Conservation (phyloP, 2,797 vertebrate genomes). For the Synanceia verrucosa region DNA sequence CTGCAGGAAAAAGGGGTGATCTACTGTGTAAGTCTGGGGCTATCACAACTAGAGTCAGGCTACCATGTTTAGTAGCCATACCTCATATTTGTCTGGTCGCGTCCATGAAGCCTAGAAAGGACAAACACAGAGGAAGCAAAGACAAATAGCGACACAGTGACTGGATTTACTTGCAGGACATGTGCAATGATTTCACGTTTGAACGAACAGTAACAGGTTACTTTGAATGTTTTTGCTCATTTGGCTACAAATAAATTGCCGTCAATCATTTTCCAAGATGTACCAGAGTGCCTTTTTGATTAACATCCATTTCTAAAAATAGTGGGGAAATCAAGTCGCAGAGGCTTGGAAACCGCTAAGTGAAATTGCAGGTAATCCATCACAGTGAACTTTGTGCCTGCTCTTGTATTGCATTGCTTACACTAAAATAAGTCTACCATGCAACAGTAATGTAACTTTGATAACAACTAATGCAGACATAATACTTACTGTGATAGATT, state of each 20-base stretch:
- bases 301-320: not conserved
- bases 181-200: slow-evolving; percentile 15
- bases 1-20: slow-evolving; percentile 45
- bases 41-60: slow-evolving; percentile 75
- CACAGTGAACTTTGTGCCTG: not conserved
- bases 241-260: not conserved
- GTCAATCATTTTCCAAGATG: not conserved
- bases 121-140: slow-evolving; percentile 83
- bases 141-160: slow-evolving; percentile 76
- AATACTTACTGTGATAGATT: slow-evolving; percentile 9
- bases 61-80: slow-evolving; percentile 89
- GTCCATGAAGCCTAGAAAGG: slow-evolving; percentile 98
- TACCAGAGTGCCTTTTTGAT: not conserved
- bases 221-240: not conserved
- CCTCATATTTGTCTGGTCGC: slow-evolving; percentile 97
- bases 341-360: not conserved
- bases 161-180: slow-evolving; percentile 15
- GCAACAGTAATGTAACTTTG: slow-evolving; percentile 18
- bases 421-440: not conserved
- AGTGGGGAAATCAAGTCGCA: not conserved
- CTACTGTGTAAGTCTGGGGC: slow-evolving; percentile 51
- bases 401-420: not conserved
- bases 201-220: not conserved
- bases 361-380: slow-evolving; percentile 25
- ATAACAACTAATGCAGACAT: slow-evolving; percentile 14